Evolutionary conservation across 2,797 vertebrate genomes (phyloP).

Genomic region (Amazona ochrocephala): DNA sequence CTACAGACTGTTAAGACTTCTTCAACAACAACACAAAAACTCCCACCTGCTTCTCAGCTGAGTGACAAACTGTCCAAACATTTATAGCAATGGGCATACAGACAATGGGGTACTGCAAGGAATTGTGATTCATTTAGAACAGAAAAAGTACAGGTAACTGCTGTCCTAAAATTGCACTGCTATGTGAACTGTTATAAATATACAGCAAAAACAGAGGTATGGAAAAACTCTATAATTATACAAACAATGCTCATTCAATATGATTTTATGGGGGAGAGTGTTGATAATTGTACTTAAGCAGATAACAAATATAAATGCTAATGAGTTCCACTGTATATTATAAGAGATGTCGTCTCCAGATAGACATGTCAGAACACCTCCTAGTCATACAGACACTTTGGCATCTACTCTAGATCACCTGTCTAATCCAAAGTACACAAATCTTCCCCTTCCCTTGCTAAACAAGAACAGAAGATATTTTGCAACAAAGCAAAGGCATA

Average conservation of each 20-base stretch:
- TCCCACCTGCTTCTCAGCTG: background rate
- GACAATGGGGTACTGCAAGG: background rate
- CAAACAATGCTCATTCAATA: slow-evolving; percentile 40
- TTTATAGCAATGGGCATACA: background rate
- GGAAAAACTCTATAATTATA: slow-evolving; percentile 32
- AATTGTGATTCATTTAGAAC: background rate
- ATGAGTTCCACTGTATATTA: slow-evolving; percentile 63
- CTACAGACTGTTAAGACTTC: background rate
- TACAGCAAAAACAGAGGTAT: background rate
- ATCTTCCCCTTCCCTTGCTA: slow-evolving; percentile 33
- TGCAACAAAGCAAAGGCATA: background rate
- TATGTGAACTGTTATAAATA: background rate
- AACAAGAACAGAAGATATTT: slow-evolving; percentile 25
- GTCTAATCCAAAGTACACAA: slow-evolving; percentile 64
- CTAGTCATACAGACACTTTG: slow-evolving; percentile 54
- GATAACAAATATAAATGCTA: slow-evolving; percentile 74
- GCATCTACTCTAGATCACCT: slow-evolving; percentile 50
- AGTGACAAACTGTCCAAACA: slow-evolving; percentile 18
- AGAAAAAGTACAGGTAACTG: background rate
- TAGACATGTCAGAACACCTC: slow-evolving; percentile 72
- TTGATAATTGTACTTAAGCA: slow-evolving; percentile 63
- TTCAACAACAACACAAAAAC: background rate
- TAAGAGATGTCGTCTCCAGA: slow-evolving; percentile 72
- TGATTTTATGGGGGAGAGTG: slow-evolving; percentile 40
- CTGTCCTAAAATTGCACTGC: background rate